Conservation (phyloP, 2,113 vertebrate species). For the Indicator maculatus region DNA sequence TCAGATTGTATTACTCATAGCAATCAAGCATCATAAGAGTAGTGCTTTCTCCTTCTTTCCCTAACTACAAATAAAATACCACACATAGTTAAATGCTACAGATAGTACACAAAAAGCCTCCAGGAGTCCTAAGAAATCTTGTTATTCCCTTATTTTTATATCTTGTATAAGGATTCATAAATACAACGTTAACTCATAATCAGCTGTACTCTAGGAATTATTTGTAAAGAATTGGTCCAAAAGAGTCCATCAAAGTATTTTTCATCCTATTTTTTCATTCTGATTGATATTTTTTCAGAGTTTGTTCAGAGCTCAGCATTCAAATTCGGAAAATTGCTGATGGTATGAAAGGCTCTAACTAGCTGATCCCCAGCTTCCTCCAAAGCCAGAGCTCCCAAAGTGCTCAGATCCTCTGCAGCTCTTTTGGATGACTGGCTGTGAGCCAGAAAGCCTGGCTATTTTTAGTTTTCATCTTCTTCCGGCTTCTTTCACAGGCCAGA, state of each 20-base stretch:
- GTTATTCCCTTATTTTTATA: neutral
- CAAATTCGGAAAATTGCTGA: neutral
- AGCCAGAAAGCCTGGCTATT: constrained; percentile 17
- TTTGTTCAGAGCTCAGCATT: neutral
- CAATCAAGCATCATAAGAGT: neutral
- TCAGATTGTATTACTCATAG: neutral
- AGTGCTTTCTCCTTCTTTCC: neutral
- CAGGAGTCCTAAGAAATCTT: neutral
- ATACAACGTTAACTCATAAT: neutral
- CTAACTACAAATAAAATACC: neutral
- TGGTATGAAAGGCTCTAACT: neutral
- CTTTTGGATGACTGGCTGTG: neutral
- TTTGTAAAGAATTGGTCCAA: neutral
- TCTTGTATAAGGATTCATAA: neutral
- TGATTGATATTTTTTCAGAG: neutral
- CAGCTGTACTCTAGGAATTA: neutral
- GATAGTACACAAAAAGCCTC: neutral
- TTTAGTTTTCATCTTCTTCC: constrained; percentile 30
- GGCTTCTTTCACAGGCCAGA: constrained; percentile 18
- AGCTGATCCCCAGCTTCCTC: neutral
- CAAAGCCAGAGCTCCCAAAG: neutral
- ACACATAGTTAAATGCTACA: neutral
- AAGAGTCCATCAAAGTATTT: neutral
- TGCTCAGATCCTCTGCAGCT: neutral
- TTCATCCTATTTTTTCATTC: neutral